Conservation (phyloP, 2,113 vertebrate species). For the Microtus richardsoni region DNA sequence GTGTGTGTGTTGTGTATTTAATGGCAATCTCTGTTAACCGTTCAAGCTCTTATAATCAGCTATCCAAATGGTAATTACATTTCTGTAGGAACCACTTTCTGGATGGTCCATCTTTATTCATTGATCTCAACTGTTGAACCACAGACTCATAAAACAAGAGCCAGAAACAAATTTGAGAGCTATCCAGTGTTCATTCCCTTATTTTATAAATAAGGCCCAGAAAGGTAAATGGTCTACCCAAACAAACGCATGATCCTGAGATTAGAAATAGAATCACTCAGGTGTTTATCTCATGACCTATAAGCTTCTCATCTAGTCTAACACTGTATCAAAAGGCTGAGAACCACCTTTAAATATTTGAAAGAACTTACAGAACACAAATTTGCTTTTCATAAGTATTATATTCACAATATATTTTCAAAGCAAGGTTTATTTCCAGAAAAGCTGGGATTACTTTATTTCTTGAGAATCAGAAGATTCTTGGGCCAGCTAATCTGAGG, state of each 20-base stretch:
- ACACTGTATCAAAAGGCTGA: not conserved
- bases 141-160: not conserved
- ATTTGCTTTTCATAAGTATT: constrained; percentile 42
- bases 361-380: not conserved
- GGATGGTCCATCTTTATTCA: not conserved
- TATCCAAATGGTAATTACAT: not conserved
- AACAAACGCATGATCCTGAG: not conserved
- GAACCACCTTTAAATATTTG: not conserved
- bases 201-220: constrained; percentile 2
- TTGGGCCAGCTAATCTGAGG: not conserved
- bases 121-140: not conserved
- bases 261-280: not conserved
- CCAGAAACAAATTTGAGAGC: not conserved
- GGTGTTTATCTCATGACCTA: not conserved
- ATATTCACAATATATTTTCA: constrained; percentile 23
- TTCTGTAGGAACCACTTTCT: not conserved
- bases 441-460: constrained; percentile 19
- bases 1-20: not conserved
- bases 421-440: constrained; percentile 39
- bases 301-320: not conserved
- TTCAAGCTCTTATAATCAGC: not conserved
- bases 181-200: not conserved
- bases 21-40: not conserved
- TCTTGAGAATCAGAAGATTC: constrained; percentile 13
- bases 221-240: not conserved